Conservation (phyloP, 1,140 invertebrate species). For the Ptiloglossa arizonensis region DNA sequence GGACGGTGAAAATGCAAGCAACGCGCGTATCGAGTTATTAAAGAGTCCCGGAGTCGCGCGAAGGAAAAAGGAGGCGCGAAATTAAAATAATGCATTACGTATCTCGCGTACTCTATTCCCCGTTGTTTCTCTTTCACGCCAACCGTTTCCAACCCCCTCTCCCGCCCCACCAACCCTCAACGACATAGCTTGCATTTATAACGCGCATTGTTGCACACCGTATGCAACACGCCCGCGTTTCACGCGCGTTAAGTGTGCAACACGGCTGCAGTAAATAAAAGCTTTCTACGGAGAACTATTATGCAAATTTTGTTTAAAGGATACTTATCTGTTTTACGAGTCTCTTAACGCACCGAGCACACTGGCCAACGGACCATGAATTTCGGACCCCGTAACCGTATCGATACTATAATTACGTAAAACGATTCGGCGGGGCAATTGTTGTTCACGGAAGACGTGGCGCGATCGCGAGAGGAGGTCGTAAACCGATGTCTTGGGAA, state of each 20-base stretch:
- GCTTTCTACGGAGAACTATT: conserved; percentile 22
- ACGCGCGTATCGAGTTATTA: conserved; percentile 9
- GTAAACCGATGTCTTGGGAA: no score
- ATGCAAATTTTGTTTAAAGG: conserved; percentile 42
- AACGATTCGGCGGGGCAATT: no score
- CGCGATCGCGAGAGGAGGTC: no score
- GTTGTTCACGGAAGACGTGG: no score
- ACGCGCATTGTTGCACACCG: conserved; percentile 19
- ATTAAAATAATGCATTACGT: conserved; percentile 42
- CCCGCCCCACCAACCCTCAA: no score
- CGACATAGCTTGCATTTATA: conserved; percentile 32
- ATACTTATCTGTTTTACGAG: conserved; percentile 27
- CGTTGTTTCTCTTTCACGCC: background rate
- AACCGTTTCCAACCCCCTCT: no score
- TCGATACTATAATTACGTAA: no score
- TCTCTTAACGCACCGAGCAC: background rate
- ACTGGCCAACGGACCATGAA: background rate
- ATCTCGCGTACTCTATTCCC: background rate
- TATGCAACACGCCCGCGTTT: background rate
- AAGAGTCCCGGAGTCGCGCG: background rate
- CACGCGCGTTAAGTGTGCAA: background rate
- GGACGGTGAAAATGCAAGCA: background rate
- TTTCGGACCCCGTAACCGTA: background rate
- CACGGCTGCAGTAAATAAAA: conserved; percentile 33
- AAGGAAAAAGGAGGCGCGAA: background rate